These are phyloP conservation scores for Drosophila albomicans DNA, from an alignment of 1,140 invertebrate species.

Conservation along the genomic window DNA sequence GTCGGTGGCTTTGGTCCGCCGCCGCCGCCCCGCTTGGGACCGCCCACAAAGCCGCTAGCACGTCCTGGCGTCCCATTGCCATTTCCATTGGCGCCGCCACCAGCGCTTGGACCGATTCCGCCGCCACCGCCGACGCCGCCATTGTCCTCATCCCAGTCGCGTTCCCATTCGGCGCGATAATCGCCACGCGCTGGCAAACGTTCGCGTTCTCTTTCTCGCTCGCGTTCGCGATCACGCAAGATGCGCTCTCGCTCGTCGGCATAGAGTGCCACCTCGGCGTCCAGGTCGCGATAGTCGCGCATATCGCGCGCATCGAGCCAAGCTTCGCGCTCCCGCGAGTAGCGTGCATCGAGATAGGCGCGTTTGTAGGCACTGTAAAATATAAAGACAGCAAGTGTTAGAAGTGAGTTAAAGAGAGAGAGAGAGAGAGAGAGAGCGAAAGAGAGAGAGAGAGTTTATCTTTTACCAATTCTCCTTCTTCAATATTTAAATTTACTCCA, in stretches of 20 bases:
- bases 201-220: slow-evolving; percentile 64
- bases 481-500: too few relatives aligned
- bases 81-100: slow-evolving; percentile 35
- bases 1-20: slow-evolving; percentile 31
- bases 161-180: slow-evolving; percentile 74
- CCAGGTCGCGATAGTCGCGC: slow-evolving; percentile 73
- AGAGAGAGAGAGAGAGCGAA: too few relatives aligned
- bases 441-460: too few relatives aligned
- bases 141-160: slow-evolving; percentile 74
- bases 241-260: slow-evolving; percentile 70
- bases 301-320: slow-evolving; percentile 73
- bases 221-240: slow-evolving; percentile 58
- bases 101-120: slow-evolving; percentile 25
- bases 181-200: slow-evolving; percentile 59
- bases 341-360: slow-evolving; percentile 66
- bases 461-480: too few relatives aligned
- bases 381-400: not conserved
- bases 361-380: slow-evolving; percentile 68
- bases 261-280: slow-evolving; percentile 68
- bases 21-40: slow-evolving; percentile 57
- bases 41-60: slow-evolving; percentile 69
- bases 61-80: slow-evolving; percentile 44
- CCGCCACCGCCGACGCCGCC: slow-evolving; percentile 40
- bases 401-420: too few relatives aligned
- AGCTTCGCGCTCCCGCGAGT: slow-evolving; percentile 71